Base-by-base conservation (phyloP, 2,888 invertebrate genomes). In the Chalcosyrphus nemorum region DNA sequence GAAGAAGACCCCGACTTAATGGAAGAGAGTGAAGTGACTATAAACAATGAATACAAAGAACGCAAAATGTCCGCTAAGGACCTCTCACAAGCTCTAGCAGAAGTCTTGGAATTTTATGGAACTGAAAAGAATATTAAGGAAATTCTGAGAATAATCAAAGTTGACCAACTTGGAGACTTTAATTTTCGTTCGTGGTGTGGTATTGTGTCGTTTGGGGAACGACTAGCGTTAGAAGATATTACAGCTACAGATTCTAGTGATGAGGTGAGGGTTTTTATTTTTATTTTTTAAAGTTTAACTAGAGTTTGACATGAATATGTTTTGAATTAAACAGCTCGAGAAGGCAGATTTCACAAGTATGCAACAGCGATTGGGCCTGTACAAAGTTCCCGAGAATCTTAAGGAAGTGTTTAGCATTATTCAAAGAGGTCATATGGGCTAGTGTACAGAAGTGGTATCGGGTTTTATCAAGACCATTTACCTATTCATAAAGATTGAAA, bases 101-200 rank as follows among this genome's bases (percentile, higher is more conserved):
- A 93, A 86, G 91, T 90, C 3, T 74, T 92, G 17, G 92, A 91
- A 43, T 91, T 91, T 78, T 90, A 91, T 86, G 92, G 90, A 32
- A 91, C 89, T 0, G 88, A 89, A n/a, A 35, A 86, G 11, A 90
- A 90, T 85, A 90, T 92, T 2, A 71, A 86, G 1, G 87, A 88
- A 56, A 88, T 91, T 2, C 82, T 89, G 0, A 76, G 86, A 1
- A 70, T 90, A n/a, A 72, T 91, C 19, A 86, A 87, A 3, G 87
- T 90, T 24, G 87, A 88, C 4, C 19, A 87, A 4, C 43, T 27
- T 9, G 65, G 86, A 68, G 88, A 95, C 50, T 77, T 90, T 29
- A 94, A 95, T 88, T 96, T 95, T 89, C 93, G 95, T 19, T 94
- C 94, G 0, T 97, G 96, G 95, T 95, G 96, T 88, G 96, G 96